These are phyloP conservation scores for Pseudoatta argentina DNA, from an alignment of 1,140 invertebrate genomes.

Conservation along the genomic window DNA sequence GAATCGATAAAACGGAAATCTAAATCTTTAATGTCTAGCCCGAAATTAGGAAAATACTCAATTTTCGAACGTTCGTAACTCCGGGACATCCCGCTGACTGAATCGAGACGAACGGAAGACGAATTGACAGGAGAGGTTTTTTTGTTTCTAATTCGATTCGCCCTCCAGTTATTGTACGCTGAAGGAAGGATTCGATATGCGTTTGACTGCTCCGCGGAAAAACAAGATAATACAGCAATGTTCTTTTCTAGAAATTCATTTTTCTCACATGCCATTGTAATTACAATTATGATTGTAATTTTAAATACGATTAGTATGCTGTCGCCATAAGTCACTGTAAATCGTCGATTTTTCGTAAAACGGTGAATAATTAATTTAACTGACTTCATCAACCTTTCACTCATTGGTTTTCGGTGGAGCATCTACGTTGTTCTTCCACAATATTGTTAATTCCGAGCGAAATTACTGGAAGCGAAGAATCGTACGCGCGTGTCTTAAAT, in stretches of 20 bases:
- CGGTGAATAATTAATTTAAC: not conserved
- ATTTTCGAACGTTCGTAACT: not conserved
- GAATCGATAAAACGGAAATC: not conserved
- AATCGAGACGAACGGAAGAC: constrained; percentile 2
- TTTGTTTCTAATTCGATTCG: constrained; percentile 19
- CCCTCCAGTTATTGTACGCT: constrained; percentile 26
- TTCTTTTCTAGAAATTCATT: not conserved
- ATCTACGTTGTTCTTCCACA: constrained; percentile 35
- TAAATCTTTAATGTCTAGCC: not conserved
- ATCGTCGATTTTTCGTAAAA: not conserved
- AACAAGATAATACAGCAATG: not conserved
- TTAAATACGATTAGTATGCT: not conserved
- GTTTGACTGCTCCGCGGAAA: constrained; percentile 19
- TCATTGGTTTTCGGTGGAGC: constrained; percentile 20
- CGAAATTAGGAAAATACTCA: constrained; percentile 13
- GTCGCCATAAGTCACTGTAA: not conserved
- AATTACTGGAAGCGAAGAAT: not conserved
- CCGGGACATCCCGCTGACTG: not conserved
- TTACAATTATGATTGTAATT: not conserved
- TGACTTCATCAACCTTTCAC: not conserved
- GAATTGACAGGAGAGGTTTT: constrained; percentile 7
- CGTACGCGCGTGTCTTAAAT: not conserved
- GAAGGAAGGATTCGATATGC: constrained; percentile 9
- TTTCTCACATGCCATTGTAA: not conserved
- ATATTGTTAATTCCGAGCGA: constrained; percentile 14